Conservation (phyloP, 92 coral and sea anemone genomes). For the Phymanthus crucifer region DNA sequence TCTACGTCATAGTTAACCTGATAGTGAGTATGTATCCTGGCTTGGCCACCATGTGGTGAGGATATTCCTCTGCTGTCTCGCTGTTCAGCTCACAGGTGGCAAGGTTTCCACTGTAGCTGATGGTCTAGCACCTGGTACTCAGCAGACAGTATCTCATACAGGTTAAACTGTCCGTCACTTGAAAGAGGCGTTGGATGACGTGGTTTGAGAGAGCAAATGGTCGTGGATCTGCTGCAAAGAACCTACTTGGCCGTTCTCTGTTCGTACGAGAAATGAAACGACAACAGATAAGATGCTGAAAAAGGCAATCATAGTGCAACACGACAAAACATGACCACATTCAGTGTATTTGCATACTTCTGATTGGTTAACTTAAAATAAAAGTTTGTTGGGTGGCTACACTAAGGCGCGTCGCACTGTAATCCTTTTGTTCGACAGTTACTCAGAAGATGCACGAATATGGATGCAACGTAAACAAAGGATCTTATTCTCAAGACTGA, state of each 20-base stretch:
- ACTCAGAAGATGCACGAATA: no score
- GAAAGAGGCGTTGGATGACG: neutral
- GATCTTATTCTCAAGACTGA: no score
- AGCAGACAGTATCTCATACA: constrained; percentile 7
- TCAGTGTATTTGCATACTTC: no score
- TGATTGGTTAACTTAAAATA: no score
- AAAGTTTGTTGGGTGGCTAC: no score
- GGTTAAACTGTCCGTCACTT: neutral
- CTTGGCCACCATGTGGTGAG: neutral
- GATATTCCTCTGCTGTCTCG: constrained; percentile 8
- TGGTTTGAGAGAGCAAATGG: constrained; percentile 16
- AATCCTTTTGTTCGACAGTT: no score
- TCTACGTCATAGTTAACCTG: no score
- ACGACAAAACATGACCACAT: no score
- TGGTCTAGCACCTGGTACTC: neutral
- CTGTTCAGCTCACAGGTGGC: constrained; percentile 17
- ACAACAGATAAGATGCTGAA: no score
- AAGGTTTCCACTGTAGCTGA: neutral
- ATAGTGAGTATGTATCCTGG: neutral
- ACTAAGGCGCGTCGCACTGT: no score
- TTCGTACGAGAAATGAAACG: neutral
- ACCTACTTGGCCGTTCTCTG: neutral
- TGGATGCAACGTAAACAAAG: no score
- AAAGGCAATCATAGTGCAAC: no score
- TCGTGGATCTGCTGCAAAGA: neutral